Evolutionary conservation across 2,113 vertebrate species (phyloP).

Genomic region (Fukomys damarensis): DNA sequence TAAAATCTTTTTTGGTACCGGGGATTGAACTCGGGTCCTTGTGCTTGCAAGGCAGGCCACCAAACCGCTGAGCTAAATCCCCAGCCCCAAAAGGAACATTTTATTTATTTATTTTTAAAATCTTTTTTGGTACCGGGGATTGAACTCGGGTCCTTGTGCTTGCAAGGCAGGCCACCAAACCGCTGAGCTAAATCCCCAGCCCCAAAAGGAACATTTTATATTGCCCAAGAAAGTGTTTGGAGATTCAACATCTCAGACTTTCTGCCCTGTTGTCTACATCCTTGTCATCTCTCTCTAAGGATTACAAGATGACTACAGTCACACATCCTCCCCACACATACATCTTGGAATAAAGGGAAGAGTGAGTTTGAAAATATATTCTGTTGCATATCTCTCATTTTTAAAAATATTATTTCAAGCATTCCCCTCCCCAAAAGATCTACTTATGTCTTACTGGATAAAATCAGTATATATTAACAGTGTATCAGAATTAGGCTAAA

Average conservation of each 20-base stretch:
- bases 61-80: no score
- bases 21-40: no score
- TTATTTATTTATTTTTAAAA: no score
- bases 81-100: no score
- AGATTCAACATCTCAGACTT: background rate
- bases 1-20: no score
- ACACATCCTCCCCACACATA: background rate
- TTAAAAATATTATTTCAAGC: background rate
- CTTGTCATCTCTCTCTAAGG: background rate
- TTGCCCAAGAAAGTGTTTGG: background rate
- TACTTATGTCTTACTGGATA: background rate
- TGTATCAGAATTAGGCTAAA: background rate
- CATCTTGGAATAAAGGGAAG: background rate
- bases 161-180: no score
- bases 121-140: no score
- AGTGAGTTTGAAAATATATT: background rate
- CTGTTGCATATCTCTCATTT: background rate
- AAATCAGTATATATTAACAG: background rate
- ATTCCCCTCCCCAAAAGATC: background rate
- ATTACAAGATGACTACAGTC: background rate
- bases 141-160: no score
- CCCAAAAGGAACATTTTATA: background rate
- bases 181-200: no score
- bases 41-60: no score
- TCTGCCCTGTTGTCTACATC: no score